phyloP scores from a whole-genome alignment of 2,797 vertebrate genomes.

The Danio choprae region DNA sequence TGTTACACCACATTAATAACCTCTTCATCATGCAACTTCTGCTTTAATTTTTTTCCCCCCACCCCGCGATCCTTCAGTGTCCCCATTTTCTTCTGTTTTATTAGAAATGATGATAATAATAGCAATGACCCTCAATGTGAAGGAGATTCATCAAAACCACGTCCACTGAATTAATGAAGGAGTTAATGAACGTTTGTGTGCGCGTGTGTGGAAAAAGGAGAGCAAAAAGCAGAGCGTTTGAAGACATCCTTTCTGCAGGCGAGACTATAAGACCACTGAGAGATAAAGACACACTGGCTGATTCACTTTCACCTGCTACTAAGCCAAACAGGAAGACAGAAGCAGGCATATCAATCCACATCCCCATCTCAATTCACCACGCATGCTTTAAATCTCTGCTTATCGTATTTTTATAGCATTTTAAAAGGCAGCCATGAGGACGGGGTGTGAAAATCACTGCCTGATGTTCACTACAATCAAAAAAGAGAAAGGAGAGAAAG shows the following conservation, averaged over 20 bases:
- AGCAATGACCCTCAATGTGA: slow-evolving; percentile 70
- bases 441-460: slow-evolving; percentile 60
- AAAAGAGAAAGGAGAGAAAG: slow-evolving; percentile 46
- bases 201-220: slow-evolving; percentile 44
- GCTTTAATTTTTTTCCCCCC: neutral
- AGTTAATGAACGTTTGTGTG: neutral
- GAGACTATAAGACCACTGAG: slow-evolving; percentile 52
- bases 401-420: neutral
- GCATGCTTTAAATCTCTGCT: slow-evolving; percentile 2
- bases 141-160: slow-evolving; percentile 70
- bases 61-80: slow-evolving; percentile 57
- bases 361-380: neutral
- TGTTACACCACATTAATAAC: slow-evolving; percentile 59
- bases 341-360: slow-evolving; percentile 7
- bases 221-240: slow-evolving; percentile 62
- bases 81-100: slow-evolving; percentile 65
- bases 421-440: slow-evolving; percentile 54
- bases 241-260: slow-evolving; percentile 63
- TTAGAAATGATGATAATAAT: slow-evolving; percentile 69
- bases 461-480: slow-evolving; percentile 48
- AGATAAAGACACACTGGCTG: neutral
- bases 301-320: slow-evolving; percentile 25
- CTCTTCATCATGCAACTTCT: slow-evolving; percentile 45
- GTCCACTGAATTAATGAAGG: slow-evolving; percentile 73
- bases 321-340: slow-evolving; percentile 18